These are phyloP conservation scores for Drosophila helvetica DNA, from an alignment of 2,888 invertebrate species.

Conservation along the genomic window DNA sequence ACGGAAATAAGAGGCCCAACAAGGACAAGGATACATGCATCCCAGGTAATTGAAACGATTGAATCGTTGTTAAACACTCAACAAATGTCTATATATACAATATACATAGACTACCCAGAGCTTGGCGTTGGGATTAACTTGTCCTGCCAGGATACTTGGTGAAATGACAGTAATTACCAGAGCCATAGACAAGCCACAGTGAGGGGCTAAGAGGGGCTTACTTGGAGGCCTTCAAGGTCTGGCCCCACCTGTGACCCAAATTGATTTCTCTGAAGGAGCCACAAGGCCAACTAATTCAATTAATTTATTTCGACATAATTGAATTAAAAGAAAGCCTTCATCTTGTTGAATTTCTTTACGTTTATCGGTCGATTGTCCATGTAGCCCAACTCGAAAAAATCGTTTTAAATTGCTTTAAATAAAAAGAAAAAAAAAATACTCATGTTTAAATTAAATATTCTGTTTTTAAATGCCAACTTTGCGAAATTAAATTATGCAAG, in stretches of 20 bases:
- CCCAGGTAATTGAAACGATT: constrained; percentile 1
- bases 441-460: too few relatives aligned
- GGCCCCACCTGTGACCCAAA: neutral
- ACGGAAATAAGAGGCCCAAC: too few relatives aligned
- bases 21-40: neutral
- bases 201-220: too few relatives aligned
- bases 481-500: too few relatives aligned
- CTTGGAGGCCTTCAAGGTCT: too few relatives aligned
- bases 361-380: neutral
- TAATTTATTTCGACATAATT: neutral
- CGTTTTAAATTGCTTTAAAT: neutral
- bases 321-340: neutral
- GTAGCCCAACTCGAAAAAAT: neutral
- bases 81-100: neutral
- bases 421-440: too few relatives aligned
- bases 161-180: neutral
- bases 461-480: too few relatives aligned
- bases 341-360: neutral
- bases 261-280: neutral
- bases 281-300: neutral
- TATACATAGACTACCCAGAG: neutral
- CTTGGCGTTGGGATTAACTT: neutral
- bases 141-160: neutral
- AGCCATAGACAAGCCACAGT: neutral
- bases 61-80: neutral